A percentile compares a stretch with the other conserved stretches of the same genome.
Evolutionary conservation across 2,113 vertebrate genomes (phyloP).

Genomic region (Zosterops hypoxanthus): DNA sequence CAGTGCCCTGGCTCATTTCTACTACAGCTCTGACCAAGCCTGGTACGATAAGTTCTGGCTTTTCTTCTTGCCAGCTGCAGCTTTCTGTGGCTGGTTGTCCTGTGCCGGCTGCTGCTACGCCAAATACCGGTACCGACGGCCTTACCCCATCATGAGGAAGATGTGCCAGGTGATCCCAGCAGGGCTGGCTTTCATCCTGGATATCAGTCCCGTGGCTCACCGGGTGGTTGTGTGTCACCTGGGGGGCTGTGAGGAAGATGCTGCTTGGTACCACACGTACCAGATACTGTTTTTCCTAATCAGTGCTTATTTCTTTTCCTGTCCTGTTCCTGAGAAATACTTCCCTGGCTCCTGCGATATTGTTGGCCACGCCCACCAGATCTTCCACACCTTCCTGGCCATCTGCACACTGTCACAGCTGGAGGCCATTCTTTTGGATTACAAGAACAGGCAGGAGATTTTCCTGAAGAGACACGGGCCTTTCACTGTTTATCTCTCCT

Average conservation of each 20-base stretch:
- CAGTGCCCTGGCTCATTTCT: slow-evolving; percentile 88
- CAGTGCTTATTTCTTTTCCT: slow-evolving; percentile 91
- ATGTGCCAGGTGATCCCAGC: slow-evolving; percentile 89
- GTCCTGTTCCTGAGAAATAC: slow-evolving; percentile 87
- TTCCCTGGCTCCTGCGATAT: slow-evolving; percentile 91
- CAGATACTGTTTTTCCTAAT: slow-evolving; percentile 88
- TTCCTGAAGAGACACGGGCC: slow-evolving; percentile 78
- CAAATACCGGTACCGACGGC: slow-evolving; percentile 85
- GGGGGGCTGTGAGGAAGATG: slow-evolving; percentile 79
- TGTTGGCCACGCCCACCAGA: slow-evolving; percentile 89
- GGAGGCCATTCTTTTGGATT: slow-evolving; percentile 89
- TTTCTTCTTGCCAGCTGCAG: slow-evolving; percentile 84
- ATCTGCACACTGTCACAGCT: slow-evolving; percentile 89
- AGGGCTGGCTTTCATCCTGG: slow-evolving; percentile 83
- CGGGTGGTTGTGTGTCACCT: slow-evolving; percentile 81
- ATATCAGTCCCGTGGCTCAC: slow-evolving; percentile 88
- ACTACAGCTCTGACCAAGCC: slow-evolving; percentile 83
- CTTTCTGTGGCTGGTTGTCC: slow-evolving; percentile 88
- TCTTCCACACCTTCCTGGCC: slow-evolving; percentile 89
- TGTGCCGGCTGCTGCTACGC: slow-evolving; percentile 89
- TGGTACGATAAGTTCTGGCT: slow-evolving; percentile 85
- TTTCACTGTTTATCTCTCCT: slow-evolving; percentile 75
- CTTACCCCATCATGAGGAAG: slow-evolving; percentile 88
- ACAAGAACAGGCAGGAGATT: slow-evolving; percentile 75
- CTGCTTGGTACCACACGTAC: slow-evolving; percentile 83